Percentiles rank a stretch among this genome's conserved stretches.
Conservation (phyloP, 2,113 vertebrate genomes). For the Oxygymnocypris stewartii region DNA sequence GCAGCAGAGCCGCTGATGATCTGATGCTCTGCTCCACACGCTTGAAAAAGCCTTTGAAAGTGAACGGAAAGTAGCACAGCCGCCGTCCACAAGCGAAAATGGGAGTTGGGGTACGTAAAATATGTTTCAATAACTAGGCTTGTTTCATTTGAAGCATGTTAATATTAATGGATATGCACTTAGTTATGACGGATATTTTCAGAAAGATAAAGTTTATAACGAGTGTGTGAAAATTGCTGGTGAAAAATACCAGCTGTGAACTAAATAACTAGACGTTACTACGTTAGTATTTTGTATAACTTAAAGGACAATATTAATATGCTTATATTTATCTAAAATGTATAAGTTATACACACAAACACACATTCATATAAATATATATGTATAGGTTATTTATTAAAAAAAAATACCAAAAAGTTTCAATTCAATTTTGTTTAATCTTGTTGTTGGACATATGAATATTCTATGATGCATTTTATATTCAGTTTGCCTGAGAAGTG, state of each 20-base stretch:
- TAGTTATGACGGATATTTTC: not conserved
- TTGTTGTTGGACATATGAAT: not conserved
- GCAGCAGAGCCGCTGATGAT: not conserved
- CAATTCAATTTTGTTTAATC: not conserved
- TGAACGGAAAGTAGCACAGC: not conserved
- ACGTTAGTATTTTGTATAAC: too few species aligned
- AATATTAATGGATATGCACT: not conserved
- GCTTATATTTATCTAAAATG: too few species aligned
- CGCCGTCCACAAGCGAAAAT: slow-evolving; percentile 15
- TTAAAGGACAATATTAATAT: too few species aligned
- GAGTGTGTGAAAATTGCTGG: not conserved
- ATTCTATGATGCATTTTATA: not conserved
- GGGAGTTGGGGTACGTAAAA: slow-evolving; percentile 53
- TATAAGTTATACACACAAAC: too few species aligned
- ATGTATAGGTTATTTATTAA: too few species aligned
- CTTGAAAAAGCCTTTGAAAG: not conserved
- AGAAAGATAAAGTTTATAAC: too few species aligned
- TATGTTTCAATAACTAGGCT: not conserved
- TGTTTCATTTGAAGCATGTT: not conserved
- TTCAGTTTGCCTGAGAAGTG: not conserved
- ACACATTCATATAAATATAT: too few species aligned
- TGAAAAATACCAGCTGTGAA: not conserved
- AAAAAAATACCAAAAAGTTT: not conserved
- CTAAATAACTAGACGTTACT: not conserved
- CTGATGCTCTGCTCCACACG: not conserved